Evolutionary conservation across 1,140 invertebrate genomes (phyloP).

Genomic region (Achatina immaculata): DNA sequence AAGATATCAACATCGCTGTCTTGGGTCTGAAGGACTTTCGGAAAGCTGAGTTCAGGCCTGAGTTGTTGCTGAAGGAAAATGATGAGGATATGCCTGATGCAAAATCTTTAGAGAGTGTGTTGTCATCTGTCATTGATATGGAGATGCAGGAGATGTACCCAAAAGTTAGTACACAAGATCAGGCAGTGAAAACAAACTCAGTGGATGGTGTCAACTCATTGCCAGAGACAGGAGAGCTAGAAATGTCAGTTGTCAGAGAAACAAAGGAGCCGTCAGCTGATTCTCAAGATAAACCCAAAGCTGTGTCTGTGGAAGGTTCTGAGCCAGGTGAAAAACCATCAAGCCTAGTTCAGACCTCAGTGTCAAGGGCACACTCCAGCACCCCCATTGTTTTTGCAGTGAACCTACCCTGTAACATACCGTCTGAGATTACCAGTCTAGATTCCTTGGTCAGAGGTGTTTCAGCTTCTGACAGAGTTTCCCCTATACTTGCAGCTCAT

Average conservation of each 20-base stretch:
- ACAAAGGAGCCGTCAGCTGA: background rate
- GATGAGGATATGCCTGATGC: slow-evolving; percentile 6
- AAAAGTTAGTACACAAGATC: background rate
- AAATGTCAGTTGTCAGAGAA: background rate
- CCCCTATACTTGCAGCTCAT: background rate
- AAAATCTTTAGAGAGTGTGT: slow-evolving; percentile 22
- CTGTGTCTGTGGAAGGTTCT: background rate
- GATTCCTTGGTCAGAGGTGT: background rate
- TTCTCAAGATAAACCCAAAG: background rate
- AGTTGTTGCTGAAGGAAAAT: slow-evolving; percentile 26
- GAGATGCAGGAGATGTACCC: background rate
- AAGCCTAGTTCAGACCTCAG: background rate
- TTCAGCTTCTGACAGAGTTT: background rate
- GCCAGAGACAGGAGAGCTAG: background rate
- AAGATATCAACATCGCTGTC: slow-evolving; percentile 15
- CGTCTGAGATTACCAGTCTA: background rate
- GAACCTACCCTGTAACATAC: too few species aligned
- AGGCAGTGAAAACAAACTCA: background rate
- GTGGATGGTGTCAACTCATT: background rate
- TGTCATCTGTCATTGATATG: slow-evolving; percentile 36
- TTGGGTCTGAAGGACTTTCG: slow-evolving; percentile 13
- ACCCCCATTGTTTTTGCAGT: too few species aligned
- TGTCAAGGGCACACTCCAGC: too few species aligned
- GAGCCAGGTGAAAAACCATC: background rate
- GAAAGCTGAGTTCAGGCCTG: slow-evolving; percentile 18